Base-by-base conservation (phyloP, 1,140 invertebrate species). In the Cyclargus thomasi region DNA sequence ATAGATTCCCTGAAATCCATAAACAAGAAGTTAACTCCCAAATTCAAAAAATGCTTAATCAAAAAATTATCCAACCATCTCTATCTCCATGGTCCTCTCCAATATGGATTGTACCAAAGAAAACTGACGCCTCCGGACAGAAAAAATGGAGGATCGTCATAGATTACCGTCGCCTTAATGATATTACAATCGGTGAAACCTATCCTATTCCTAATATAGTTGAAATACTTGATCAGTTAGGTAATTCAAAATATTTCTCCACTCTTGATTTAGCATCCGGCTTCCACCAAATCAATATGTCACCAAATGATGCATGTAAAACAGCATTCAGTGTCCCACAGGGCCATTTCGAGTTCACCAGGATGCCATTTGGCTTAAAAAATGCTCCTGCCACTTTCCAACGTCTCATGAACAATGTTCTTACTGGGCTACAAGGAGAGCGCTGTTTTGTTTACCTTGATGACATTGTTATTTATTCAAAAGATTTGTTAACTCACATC, bases 211-310 rank as follows among this genome's bases (percentile, higher is more conserved):
- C 22, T 18, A 57, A 57, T 20, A 57, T 57, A 20, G 55, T 57
- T 17, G 55, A 57, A 57, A 57, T 57, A 18, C 16, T 74, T 39
- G 72, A 74, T 29, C 69, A 68, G 35, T 23, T 74, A 29, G 67
- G 67, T 6, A 53, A 70, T 14, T 35, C 22, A 22, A 70, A 70
- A 59, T 70, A 70, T 22, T 70, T 70, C 22, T 53, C 65, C 5
- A 70, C 69, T 10, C 62, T 93, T 0, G 92, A 93, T 76, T 67
- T 92, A 10, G 76, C 77, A 0, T 83, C 76, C 20, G 92, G 89
- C 0, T 92, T 90, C 65, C 79, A 86, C 65, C 83, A 81, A 68
- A 78, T 85, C 53, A 11, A 75, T 68, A 75, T 84, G 67, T n/a
- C 68, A 47, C n/a, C 62, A 23, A 11, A 70, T 47, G 75, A 78